These are phyloP conservation scores for Spheniscus humboldti DNA, from an alignment of 2,797 vertebrate genomes.

Conservation along the genomic window DNA sequence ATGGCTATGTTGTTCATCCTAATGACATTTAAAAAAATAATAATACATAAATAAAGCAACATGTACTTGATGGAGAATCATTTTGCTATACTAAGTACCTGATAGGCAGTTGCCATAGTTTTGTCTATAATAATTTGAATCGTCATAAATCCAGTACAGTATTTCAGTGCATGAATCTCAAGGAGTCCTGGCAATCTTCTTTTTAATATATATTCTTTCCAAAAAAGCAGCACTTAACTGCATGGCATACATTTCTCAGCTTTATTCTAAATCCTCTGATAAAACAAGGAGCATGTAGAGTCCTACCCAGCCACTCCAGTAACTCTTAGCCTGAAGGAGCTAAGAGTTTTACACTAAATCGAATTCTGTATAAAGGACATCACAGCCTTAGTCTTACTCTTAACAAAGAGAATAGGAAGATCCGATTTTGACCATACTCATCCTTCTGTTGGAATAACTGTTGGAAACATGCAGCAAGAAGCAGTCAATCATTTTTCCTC, in stretches of 20 bases:
- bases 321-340: not conserved
- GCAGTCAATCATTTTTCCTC: not conserved
- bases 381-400: not conserved
- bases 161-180: not conserved
- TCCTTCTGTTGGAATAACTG: not conserved
- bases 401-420: constrained; percentile 14
- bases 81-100: not conserved
- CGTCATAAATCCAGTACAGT: not conserved
- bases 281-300: not conserved
- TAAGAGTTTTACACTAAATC: not conserved
- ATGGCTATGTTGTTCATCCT: not conserved
- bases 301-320: not conserved
- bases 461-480: not conserved
- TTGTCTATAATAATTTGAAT: not conserved
- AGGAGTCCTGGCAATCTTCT: not conserved
- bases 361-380: not conserved
- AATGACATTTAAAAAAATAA: not conserved
- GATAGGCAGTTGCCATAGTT: not conserved
- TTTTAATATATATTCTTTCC: not conserved
- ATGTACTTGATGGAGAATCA: not conserved
- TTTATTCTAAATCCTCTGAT: not conserved
- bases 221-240: not conserved
- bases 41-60: not conserved
- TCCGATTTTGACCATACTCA: constrained; percentile 12
- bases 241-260: not conserved